A percentile compares a stretch with the other conserved stretches of the same genome.
These are phyloP conservation scores for Elegia similella DNA, from an alignment of 2,888 invertebrate genomes.

Conservation along the genomic window DNA sequence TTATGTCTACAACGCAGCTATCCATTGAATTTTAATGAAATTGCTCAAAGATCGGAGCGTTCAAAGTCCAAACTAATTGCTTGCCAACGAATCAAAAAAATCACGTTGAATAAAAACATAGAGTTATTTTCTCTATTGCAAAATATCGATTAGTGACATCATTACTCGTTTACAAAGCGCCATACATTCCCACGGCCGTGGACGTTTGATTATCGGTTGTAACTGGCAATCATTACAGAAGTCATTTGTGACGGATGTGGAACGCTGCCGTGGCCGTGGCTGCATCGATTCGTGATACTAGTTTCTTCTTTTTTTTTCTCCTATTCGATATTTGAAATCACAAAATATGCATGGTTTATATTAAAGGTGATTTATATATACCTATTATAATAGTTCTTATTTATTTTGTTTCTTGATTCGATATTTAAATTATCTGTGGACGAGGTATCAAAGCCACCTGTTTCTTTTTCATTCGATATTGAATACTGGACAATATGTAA, in stretches of 20 bases:
- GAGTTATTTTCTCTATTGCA: slow-evolving; percentile 5
- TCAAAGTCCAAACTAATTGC: background rate
- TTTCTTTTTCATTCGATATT: background rate
- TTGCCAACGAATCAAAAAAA: background rate
- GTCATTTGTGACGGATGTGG: slow-evolving; percentile 13
- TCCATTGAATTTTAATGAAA: no score
- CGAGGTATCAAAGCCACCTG: background rate
- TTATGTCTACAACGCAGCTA: no score
- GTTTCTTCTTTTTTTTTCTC: background rate
- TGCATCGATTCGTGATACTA: slow-evolving; percentile 6
- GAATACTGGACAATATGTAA: no score
- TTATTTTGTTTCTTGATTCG: no score
- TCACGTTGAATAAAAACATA: background rate
- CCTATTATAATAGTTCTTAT: no score
- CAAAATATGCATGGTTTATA: background rate
- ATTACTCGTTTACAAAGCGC: background rate
- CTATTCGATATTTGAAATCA: background rate
- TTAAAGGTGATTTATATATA: no score
- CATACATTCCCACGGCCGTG: slow-evolving; percentile 26
- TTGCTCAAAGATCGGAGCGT: no score
- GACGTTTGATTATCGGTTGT: slow-evolving; percentile 25
- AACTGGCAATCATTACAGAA: slow-evolving; percentile 11
- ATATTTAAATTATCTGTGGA: no score
- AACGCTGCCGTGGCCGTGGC: slow-evolving; percentile 10
- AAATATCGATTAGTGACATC: slow-evolving; percentile 8